Percentiles rank a stretch among this genome's conserved stretches.
phyloP scores from a whole-genome alignment of 2,888 invertebrate genomes.

The Acholoe squamosa region DNA sequence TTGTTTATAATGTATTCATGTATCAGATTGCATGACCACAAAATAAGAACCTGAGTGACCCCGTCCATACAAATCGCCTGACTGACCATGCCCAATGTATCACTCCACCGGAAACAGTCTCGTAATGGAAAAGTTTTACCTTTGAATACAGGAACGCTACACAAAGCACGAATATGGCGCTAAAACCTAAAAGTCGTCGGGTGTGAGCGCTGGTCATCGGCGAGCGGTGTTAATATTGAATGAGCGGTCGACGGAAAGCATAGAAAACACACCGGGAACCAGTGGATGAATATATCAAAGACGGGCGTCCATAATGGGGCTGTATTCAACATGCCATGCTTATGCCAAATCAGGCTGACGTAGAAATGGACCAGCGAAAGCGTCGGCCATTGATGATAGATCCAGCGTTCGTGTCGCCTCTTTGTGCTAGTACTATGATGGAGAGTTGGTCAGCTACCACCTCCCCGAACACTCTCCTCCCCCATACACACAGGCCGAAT shows the following conservation, averaged over 20 bases:
- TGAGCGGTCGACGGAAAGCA: slow-evolving; percentile 22
- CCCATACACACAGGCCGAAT: neutral
- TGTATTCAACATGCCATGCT: slow-evolving; percentile 34
- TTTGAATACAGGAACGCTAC: neutral
- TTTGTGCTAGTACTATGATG: slow-evolving; percentile 23
- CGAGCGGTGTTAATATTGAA: slow-evolving; percentile 29
- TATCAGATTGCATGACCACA: no score
- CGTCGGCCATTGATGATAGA: neutral
- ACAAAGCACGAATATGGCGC: slow-evolving; percentile 33
- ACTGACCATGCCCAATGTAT: neutral
- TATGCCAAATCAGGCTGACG: slow-evolving; percentile 51
- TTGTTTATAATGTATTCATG: no score
- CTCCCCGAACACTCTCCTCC: neutral
- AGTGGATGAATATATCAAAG: slow-evolving; percentile 58
- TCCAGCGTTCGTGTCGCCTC: neutral
- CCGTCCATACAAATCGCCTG: neutral
- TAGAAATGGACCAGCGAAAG: slow-evolving; percentile 4
- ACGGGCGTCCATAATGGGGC: slow-evolving; percentile 23
- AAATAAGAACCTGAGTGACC: neutral
- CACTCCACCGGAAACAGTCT: neutral
- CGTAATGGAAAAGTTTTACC: slow-evolving; percentile 44
- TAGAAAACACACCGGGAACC: neutral
- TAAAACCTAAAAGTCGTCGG: slow-evolving; percentile 9
- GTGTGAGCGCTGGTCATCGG: slow-evolving; percentile 16
- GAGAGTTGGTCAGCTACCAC: neutral